A percentile compares a stretch with the other conserved stretches of the same genome.
These are phyloP conservation scores for Amphiprion clarkii DNA, from an alignment of 2,797 vertebrate species.

Conservation along the genomic window DNA sequence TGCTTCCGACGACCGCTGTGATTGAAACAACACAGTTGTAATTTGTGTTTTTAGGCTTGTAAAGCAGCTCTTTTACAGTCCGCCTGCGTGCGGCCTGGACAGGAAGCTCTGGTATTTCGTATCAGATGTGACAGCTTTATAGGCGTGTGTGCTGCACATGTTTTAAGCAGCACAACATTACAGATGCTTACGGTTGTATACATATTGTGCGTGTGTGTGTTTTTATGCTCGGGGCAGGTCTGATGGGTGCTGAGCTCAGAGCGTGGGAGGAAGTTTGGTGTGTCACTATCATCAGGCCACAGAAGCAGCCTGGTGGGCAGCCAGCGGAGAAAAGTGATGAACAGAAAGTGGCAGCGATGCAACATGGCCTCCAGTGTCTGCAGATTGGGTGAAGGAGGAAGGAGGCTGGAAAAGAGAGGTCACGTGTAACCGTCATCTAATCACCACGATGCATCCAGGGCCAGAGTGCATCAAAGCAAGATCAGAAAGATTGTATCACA, in stretches of 20 bases:
- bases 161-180: background rate
- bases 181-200: constrained; percentile 6
- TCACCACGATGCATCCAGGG: constrained; percentile 18
- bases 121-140: constrained; percentile 27
- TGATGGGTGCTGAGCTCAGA: constrained; percentile 29
- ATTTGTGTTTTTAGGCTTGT: constrained; percentile 48
- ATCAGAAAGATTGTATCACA: constrained; percentile 45
- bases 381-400: constrained; percentile 35
- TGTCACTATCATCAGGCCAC: constrained; percentile 50
- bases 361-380: constrained; percentile 60
- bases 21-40: constrained; percentile 67
- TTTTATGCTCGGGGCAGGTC: constrained; percentile 26
- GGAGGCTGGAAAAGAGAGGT: constrained; percentile 39
- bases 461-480: constrained; percentile 11
- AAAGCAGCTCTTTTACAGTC: constrained; percentile 21
- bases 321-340: constrained; percentile 72
- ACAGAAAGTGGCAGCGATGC: constrained; percentile 79
- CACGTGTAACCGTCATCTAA: constrained; percentile 40
- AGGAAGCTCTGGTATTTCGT: constrained; percentile 24
- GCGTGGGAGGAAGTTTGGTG: constrained; percentile 15
- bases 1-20: constrained; percentile 62
- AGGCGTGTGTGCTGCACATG: background rate
- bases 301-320: constrained; percentile 63
- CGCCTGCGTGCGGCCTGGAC: constrained; percentile 14
- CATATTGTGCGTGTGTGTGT: constrained; percentile 23